phyloP scores from a whole-genome alignment of 1,140 invertebrate genomes.

The Drosophila nebulosa region DNA sequence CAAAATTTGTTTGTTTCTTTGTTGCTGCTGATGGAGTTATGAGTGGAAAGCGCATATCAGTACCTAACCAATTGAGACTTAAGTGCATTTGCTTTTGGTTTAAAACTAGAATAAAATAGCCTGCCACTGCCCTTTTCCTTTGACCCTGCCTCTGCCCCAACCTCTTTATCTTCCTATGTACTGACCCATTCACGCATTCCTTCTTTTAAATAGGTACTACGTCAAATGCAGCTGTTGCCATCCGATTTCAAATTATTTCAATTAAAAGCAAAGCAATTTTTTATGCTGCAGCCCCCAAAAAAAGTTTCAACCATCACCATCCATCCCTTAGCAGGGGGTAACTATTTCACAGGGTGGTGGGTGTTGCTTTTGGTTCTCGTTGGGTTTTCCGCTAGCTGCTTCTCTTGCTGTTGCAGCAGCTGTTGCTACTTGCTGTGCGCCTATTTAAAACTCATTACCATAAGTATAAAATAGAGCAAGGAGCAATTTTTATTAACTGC shows the following conservation, averaged over 20 bases:
- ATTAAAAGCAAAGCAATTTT: conserved; percentile 1
- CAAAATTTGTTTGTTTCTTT: not conserved
- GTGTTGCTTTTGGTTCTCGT: conserved; percentile 21
- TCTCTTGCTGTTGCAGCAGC: not conserved
- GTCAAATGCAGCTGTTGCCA: conserved; percentile 53
- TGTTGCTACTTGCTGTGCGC: conserved; percentile 57
- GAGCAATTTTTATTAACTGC: conserved; percentile 38
- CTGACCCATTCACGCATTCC: conserved; percentile 34
- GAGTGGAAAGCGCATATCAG: not conserved
- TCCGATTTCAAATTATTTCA: conserved; percentile 43
- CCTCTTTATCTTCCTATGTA: conserved; percentile 5
- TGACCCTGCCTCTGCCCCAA: not conserved
- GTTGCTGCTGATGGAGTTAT: not conserved
- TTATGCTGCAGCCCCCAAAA: conserved; percentile 15
- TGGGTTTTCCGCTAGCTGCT: conserved; percentile 4
- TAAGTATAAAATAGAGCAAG: conserved; percentile 74
- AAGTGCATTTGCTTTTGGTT: not conserved
- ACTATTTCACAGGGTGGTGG: conserved; percentile 22
- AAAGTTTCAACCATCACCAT: conserved; percentile 30
- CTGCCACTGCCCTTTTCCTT: not conserved
- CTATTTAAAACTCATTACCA: conserved; percentile 79
- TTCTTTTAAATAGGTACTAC: conserved; percentile 1
- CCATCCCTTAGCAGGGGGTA: conserved; percentile 10
- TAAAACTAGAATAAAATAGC: not conserved
- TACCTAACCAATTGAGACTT: not conserved